phyloP scores from a whole-genome alignment of 2,888 invertebrate species.

The Mesoligia furuncula region DNA sequence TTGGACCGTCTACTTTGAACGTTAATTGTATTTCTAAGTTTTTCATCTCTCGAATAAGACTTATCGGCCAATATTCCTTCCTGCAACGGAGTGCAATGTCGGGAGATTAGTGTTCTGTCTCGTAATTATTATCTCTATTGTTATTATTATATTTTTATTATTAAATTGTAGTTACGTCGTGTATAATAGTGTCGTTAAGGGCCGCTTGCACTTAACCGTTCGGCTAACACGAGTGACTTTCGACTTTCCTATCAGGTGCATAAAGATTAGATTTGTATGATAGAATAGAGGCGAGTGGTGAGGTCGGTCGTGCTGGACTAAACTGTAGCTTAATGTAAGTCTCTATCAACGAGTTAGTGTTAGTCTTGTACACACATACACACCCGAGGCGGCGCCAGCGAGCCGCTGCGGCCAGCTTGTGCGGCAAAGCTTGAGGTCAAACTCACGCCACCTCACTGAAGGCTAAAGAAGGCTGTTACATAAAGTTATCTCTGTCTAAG shows the following conservation, averaged over 20 bases:
- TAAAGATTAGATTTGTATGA: conserved; percentile 72
- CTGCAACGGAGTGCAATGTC: conserved; percentile 70
- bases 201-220: conserved; percentile 65
- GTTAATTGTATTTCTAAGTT: conserved; percentile 60
- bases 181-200: conserved; percentile 59
- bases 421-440: not conserved
- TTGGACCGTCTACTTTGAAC: conserved; percentile 27
- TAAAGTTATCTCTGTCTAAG: not conserved
- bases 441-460: not conserved
- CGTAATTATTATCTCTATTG: conserved; percentile 63
- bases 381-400: conserved; percentile 52
- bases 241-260: conserved; percentile 75
- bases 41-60: conserved; percentile 67
- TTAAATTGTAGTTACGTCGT: conserved; percentile 62
- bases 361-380: conserved; percentile 71
- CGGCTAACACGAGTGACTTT: conserved; percentile 69
- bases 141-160: conserved; percentile 68
- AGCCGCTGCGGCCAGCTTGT: not conserved
- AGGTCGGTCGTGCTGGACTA: conserved; percentile 72
- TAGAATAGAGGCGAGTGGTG: conserved; percentile 69
- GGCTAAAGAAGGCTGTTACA: not conserved
- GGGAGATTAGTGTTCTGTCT: conserved; percentile 67
- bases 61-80: conserved; percentile 68
- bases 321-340: conserved; percentile 78
- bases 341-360: conserved; percentile 89